Evolutionary conservation across 2,113 vertebrate species (phyloP).

Genomic region (Siniperca chuatsi): DNA sequence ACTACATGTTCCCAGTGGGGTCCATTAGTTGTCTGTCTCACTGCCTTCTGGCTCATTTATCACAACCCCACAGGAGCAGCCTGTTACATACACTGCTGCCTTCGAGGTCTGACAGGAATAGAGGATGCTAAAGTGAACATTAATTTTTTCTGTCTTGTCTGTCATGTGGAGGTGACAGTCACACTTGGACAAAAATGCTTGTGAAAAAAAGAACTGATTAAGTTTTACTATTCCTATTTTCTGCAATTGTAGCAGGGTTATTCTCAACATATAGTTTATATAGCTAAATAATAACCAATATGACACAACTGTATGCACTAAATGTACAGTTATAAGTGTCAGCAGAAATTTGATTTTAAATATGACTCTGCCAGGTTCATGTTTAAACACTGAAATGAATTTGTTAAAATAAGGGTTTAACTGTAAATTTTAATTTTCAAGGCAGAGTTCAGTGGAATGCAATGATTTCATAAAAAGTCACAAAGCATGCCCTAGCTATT

Average conservation of each 20-base stretch:
- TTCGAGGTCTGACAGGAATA: conserved; percentile 45
- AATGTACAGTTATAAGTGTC: neutral
- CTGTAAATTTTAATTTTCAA: too few species aligned
- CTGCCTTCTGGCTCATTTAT: conserved; percentile 77
- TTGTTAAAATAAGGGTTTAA: neutral
- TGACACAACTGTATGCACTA: neutral
- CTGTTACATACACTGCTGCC: conserved; percentile 69
- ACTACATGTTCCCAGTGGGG: conserved; percentile 66
- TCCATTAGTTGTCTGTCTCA: conserved; percentile 78
- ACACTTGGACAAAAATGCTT: neutral
- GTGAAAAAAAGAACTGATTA: accelerated
- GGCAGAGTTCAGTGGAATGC: neutral
- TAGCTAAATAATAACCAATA: neutral
- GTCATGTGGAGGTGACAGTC: conserved; percentile 34
- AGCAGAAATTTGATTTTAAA: neutral
- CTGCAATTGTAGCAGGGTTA: neutral
- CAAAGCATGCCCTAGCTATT: neutral
- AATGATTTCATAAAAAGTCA: neutral
- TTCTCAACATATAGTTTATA: neutral
- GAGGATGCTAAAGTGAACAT: conserved; percentile 32
- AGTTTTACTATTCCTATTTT: accelerated
- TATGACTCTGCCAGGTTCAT: neutral
- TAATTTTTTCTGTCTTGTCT: neutral
- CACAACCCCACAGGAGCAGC: conserved; percentile 60
- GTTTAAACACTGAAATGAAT: neutral